Evolutionary conservation across 2,113 vertebrate species (phyloP).

Genomic region (Gobio gobio): DNA sequence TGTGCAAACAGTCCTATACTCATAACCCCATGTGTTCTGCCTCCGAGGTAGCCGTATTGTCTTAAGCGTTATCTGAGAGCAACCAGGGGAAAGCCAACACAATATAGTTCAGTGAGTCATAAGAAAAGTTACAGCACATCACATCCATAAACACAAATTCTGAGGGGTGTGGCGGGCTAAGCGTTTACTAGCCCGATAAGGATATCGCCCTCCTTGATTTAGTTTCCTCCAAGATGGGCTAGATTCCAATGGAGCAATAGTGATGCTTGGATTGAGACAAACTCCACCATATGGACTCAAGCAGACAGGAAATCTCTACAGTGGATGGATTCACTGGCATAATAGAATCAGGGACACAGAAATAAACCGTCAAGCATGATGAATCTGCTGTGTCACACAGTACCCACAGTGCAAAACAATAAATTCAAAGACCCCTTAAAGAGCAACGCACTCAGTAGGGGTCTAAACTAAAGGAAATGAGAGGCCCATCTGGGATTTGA

Average conservation of each 20-base stretch:
- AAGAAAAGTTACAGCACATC: slow-evolving; percentile 40
- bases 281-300: slow-evolving; percentile 20
- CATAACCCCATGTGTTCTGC: slow-evolving; percentile 40
- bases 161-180: background rate
- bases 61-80: slow-evolving; percentile 47
- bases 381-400: slow-evolving; percentile 24
- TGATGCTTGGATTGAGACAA: slow-evolving; percentile 47
- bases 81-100: slow-evolving; percentile 48
- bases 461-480: slow-evolving; percentile 54
- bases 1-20: slow-evolving; percentile 34
- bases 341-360: slow-evolving; percentile 30
- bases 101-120: slow-evolving; percentile 53
- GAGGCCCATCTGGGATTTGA: slow-evolving; percentile 47
- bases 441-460: slow-evolving; percentile 42
- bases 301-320: background rate
- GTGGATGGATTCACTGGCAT: slow-evolving; percentile 21
- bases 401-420: slow-evolving; percentile 35
- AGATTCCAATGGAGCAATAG: slow-evolving; percentile 7
- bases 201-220: slow-evolving; percentile 12
- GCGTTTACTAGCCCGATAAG: slow-evolving; percentile 29
- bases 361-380: slow-evolving; percentile 30
- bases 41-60: slow-evolving; percentile 46
- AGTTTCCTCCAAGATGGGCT: slow-evolving; percentile 25
- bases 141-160: slow-evolving; percentile 42
- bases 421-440: slow-evolving; percentile 39